Conservation (phyloP, 2,113 vertebrate species). For the Prolemur simus region DNA sequence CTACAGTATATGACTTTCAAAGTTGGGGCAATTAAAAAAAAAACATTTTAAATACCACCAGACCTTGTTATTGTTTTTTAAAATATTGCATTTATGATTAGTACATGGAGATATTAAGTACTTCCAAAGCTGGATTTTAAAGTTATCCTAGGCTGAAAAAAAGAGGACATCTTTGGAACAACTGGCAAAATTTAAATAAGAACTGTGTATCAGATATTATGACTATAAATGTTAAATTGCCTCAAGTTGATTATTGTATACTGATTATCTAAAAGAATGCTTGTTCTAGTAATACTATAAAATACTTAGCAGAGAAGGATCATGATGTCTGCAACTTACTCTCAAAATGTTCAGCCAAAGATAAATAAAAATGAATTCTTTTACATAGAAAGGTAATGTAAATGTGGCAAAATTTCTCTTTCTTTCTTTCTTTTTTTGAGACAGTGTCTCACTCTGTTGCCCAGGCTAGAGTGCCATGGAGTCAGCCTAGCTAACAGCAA, state of each 20-base stretch:
- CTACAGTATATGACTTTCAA: too few relatives aligned
- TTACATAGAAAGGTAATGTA: background rate
- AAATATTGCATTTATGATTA: background rate
- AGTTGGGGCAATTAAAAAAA: background rate
- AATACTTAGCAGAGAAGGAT: background rate
- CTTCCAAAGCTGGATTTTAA: conserved; percentile 11
- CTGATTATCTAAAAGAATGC: background rate
- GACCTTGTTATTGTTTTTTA: background rate
- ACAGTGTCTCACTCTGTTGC: too few relatives aligned
- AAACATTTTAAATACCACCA: conserved; percentile 22
- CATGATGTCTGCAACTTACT: background rate
- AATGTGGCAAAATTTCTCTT: conserved; percentile 17
- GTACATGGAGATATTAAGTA: background rate
- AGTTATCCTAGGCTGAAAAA: background rate
- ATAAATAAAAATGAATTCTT: background rate
- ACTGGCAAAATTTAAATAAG: conserved; percentile 21
- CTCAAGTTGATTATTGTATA: background rate
- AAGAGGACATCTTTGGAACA: background rate
- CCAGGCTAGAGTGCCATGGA: too few relatives aligned
- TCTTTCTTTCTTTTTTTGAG: too few relatives aligned
- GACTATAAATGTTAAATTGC: conserved; percentile 1
- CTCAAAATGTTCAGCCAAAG: conserved; percentile 35
- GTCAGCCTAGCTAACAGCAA: too few relatives aligned
- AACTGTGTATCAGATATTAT: background rate
- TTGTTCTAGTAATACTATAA: background rate